phyloP scores from a whole-genome alignment of 2,797 vertebrate genomes.

The Gambusia yucatana region DNA sequence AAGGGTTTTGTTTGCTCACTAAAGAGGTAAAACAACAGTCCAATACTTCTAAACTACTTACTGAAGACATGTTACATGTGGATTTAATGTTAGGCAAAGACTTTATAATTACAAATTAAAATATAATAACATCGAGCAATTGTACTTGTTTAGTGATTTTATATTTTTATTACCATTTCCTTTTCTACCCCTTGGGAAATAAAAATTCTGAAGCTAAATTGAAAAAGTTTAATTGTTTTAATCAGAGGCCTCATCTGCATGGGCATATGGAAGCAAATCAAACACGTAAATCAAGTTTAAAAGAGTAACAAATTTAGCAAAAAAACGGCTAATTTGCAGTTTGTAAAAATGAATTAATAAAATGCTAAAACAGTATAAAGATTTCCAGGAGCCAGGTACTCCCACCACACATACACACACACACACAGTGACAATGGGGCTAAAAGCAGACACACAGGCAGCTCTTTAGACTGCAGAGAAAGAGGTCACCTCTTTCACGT shows the following conservation, averaged over 20 bases:
- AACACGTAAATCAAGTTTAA: slow-evolving; percentile 17
- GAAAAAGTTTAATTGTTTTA: slow-evolving; percentile 28
- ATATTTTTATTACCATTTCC: slow-evolving; percentile 15
- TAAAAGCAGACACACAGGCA: slow-evolving; percentile 24
- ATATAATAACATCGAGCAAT: background rate
- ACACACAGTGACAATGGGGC: slow-evolving; percentile 21
- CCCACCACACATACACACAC: background rate
- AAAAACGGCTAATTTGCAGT: background rate
- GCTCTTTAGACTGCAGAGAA: slow-evolving; percentile 34
- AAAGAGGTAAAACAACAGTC: slow-evolving; percentile 13
- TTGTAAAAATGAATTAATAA: background rate
- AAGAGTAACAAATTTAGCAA: slow-evolving; percentile 9
- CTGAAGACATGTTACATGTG: background rate
- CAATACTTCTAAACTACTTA: slow-evolving; percentile 2
- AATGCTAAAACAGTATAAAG: slow-evolving; percentile 5
- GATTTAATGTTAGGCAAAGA: background rate
- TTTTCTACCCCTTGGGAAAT: slow-evolving; percentile 12
- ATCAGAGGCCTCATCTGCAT: background rate
- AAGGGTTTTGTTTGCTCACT: slow-evolving; percentile 12
- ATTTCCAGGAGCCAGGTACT: background rate
- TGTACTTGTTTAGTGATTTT: slow-evolving; percentile 4
- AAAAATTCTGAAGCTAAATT: slow-evolving; percentile 26
- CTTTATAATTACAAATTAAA: slow-evolving; percentile 25
- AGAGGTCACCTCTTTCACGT: slow-evolving; percentile 59
- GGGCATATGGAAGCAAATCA: background rate